Base-by-base conservation (phyloP, 2,113 vertebrate species). In the Microcebus ravelobensis region DNA sequence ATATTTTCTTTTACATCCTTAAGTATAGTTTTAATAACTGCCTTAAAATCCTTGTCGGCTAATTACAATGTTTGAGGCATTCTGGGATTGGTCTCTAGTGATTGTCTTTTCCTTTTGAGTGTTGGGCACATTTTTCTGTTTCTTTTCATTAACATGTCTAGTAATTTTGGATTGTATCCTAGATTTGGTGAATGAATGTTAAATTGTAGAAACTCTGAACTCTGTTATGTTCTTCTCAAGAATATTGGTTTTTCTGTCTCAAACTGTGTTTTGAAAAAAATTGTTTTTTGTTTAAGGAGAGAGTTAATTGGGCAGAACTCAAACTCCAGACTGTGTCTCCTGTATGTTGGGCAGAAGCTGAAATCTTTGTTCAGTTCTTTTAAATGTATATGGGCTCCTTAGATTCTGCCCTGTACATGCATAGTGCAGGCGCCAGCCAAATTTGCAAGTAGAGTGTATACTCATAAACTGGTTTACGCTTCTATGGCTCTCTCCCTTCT, bases 81-180 rank as follows among this genome's bases (percentile, higher is more conserved):
- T 48, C 39, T 91, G 13, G 21, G 39, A 17, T 67, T 93, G 55
- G 5, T 81, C 45, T 86, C 29, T 59, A 85, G n/a, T 65, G n/a
- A 83, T 70, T 84, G 10, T 82, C 25, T 96, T 96, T 81, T 96
- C 39, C 39, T 87, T 82, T 82, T 84, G 70, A 79, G 31, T 88
- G 45, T 63, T 65, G 71, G 31, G 67, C 79, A 50, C 39, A 89
- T 63, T 92, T 92, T 84, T 8, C 31, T 63, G 23, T 76, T 68
- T 83, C 67, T 82, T 88, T 39, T 87, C 86, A 31, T 55, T 55
- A 55, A 55, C 20, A 55, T 34, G 9, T 73, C 14, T 87, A 55
- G 48, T 63, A 94, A 92, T 92, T 90, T 91, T 15, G 39, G 7
- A 13, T 73, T 74, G n/a, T 94, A 65, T 57, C 9, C 21, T 74